These are phyloP conservation scores for Tenthredo livida DNA, from an alignment of 2,888 invertebrate species.

Conservation along the genomic window DNA sequence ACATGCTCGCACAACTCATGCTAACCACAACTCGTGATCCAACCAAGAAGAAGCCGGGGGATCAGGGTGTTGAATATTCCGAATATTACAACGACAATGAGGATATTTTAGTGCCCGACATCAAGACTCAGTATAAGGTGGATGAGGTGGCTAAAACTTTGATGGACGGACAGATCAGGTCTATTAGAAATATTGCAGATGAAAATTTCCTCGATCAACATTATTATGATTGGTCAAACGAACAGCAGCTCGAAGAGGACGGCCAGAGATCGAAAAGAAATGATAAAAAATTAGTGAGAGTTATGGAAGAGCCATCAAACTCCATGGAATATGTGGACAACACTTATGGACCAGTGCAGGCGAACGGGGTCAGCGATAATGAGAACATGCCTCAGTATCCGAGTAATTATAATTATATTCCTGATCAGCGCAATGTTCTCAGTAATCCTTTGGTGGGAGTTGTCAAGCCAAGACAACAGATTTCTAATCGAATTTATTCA, in stretches of 20 bases:
- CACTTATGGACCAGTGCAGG: conserved; percentile 7
- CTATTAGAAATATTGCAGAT: neutral
- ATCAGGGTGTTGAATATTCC: conserved; percentile 62
- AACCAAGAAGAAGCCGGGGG: conserved; percentile 54
- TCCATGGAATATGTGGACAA: conserved; percentile 43
- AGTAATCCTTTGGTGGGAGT: neutral
- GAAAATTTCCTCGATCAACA: conserved; percentile 2
- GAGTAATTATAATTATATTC: neutral
- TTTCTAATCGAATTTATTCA: neutral
- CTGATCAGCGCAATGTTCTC: neutral
- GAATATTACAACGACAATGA: conserved; percentile 65
- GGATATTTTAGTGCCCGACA: neutral
- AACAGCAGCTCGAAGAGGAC: neutral
- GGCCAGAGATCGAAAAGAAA: conserved; percentile 18
- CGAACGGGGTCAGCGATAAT: neutral
- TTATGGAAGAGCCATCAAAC: conserved; percentile 37
- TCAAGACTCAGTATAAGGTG: neutral
- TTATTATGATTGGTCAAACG: conserved; percentile 12
- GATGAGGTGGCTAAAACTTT: neutral
- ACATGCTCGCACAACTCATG: conserved; percentile 60
- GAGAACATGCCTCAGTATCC: neutral
- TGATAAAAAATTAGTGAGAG: neutral
- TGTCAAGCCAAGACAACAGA: neutral
- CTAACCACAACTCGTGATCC: conserved; percentile 61
- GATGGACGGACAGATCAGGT: neutral